Evolutionary conservation across 2,113 vertebrate species (phyloP).

Genomic region (Edolisoma coerulescens): DNA sequence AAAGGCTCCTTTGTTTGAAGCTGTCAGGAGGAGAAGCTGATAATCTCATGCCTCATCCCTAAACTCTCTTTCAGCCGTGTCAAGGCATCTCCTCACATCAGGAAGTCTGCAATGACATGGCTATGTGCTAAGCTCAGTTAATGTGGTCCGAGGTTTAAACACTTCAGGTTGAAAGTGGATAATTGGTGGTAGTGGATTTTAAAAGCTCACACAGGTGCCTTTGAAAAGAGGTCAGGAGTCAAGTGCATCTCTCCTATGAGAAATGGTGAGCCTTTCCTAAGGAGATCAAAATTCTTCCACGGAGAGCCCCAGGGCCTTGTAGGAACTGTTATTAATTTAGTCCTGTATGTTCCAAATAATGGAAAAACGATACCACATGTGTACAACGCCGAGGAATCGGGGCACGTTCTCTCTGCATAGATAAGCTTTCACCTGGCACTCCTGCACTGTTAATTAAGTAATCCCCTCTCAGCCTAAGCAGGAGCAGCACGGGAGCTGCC

Average conservation of each 20-base stretch:
- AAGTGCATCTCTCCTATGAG: slow-evolving; percentile 87
- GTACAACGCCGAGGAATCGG: slow-evolving; percentile 58
- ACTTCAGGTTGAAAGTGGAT: slow-evolving; percentile 91
- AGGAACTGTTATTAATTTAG: slow-evolving; percentile 85
- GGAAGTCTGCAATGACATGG: slow-evolving; percentile 82
- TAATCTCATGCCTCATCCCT: slow-evolving; percentile 83
- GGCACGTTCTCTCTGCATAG: slow-evolving; percentile 46
- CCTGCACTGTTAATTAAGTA: slow-evolving; percentile 49
- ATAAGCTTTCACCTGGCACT: slow-evolving; percentile 74
- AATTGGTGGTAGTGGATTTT: slow-evolving; percentile 90
- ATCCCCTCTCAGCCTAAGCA: slow-evolving; percentile 42
- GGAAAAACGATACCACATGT: slow-evolving; percentile 80
- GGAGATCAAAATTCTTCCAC: slow-evolving; percentile 80
- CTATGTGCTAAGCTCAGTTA: slow-evolving; percentile 81
- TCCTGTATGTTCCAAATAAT: slow-evolving; percentile 81
- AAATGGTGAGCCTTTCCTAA: slow-evolving; percentile 77
- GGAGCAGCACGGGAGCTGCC: slow-evolving; percentile 33
- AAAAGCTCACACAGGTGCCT: slow-evolving; percentile 89
- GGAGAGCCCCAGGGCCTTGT: slow-evolving; percentile 77
- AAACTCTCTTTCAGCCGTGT: slow-evolving; percentile 81
- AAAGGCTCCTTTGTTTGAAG: slow-evolving; percentile 92
- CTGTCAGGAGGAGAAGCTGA: slow-evolving; percentile 86
- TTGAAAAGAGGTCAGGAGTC: slow-evolving; percentile 94
- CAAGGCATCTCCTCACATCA: slow-evolving; percentile 82
- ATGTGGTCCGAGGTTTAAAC: slow-evolving; percentile 81